Conservation (phyloP, 2,888 invertebrate genomes). For the Seira sanloemensis region DNA sequence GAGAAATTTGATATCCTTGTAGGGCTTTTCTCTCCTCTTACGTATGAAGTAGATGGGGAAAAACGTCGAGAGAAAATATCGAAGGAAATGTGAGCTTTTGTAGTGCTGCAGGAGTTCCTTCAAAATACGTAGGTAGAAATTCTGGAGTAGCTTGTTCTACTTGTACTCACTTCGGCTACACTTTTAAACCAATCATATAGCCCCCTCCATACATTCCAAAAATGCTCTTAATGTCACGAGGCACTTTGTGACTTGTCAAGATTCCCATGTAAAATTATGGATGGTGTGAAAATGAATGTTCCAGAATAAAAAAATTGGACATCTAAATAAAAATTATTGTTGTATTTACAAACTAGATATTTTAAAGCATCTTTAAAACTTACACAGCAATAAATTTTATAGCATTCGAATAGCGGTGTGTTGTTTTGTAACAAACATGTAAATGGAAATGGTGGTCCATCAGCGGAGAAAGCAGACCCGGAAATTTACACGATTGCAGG, state of each 20-base stretch:
- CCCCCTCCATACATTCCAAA: neutral
- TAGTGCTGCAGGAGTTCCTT: neutral
- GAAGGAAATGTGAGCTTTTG: conserved; percentile 19
- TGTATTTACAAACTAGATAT: too few relatives aligned
- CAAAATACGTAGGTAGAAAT: neutral
- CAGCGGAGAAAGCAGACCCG: too few relatives aligned
- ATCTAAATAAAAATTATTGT: too few relatives aligned
- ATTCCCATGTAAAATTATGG: neutral
- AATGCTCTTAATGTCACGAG: conserved; percentile 11
- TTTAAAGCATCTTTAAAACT: too few relatives aligned
- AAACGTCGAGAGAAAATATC: conserved; percentile 17
- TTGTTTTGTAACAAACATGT: too few relatives aligned
- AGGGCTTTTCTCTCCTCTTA: neutral
- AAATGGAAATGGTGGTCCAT: too few relatives aligned
- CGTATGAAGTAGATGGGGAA: conserved; percentile 6
- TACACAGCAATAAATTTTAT: too few relatives aligned
- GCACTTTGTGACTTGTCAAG: conserved; percentile 8
- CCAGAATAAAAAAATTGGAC: too few relatives aligned
- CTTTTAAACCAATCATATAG: neutral
- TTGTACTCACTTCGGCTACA: neutral
- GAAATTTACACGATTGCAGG: neutral
- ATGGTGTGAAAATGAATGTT: neutral
- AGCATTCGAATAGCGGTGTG: too few relatives aligned
- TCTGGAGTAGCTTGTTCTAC: neutral
- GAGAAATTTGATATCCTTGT: conserved; percentile 59